Percentiles rank a stretch among this genome's conserved stretches.
These are phyloP conservation scores for Seriola rivoliana DNA, from an alignment of 2,113 vertebrate species.

Conservation along the genomic window DNA sequence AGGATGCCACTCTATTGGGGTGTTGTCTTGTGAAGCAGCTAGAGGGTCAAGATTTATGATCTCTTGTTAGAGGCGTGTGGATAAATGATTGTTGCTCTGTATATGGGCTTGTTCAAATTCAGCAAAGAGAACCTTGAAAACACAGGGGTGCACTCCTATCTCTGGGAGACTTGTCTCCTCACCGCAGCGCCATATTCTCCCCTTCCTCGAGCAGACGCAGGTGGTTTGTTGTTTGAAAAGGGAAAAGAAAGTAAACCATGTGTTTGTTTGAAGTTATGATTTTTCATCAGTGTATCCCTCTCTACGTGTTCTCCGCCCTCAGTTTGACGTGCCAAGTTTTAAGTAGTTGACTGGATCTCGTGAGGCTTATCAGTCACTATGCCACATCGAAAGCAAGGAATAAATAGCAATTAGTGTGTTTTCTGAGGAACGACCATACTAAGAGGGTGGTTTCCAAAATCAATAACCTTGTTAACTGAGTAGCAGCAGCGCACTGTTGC, in stretches of 20 bases:
- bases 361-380: constrained; percentile 37
- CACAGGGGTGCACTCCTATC: constrained; percentile 22
- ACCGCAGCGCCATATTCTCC: neutral
- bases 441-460: constrained; percentile 66
- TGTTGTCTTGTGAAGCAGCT: constrained; percentile 50
- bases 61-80: constrained; percentile 48
- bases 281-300: constrained; percentile 32
- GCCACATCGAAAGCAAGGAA: constrained; percentile 40
- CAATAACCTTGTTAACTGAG: constrained; percentile 77
- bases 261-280: constrained; percentile 31
- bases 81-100: constrained; percentile 61
- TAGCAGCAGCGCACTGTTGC: constrained; percentile 46
- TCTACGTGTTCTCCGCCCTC: constrained; percentile 19
- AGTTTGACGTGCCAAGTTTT: constrained; percentile 26
- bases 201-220: constrained; percentile 42
- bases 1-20: constrained; percentile 49
- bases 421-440: constrained; percentile 49
- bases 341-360: constrained; percentile 21
- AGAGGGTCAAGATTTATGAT: constrained; percentile 64
- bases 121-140: constrained; percentile 34
- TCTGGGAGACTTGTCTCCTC: constrained; percentile 33
- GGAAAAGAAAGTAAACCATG: constrained; percentile 14
- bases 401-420: constrained; percentile 72
- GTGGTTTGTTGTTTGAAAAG: constrained; percentile 39
- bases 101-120: constrained; percentile 48